Conservation (phyloP, 2,797 vertebrate species). For the Neoniphon sammara region DNA sequence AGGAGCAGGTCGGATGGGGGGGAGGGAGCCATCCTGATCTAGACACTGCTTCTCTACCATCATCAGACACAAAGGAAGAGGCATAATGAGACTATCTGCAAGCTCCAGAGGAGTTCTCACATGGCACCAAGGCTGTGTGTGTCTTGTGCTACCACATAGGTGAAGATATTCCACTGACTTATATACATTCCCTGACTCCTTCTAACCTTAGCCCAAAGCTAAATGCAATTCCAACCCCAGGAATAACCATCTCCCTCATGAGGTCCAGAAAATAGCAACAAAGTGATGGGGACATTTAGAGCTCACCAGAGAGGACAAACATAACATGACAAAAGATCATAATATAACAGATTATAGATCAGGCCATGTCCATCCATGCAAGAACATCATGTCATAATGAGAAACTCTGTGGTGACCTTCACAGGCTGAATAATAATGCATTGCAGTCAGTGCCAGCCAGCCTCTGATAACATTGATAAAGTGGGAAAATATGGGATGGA, state of each 20-base stretch:
- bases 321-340: background rate
- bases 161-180: background rate
- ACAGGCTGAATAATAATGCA: background rate
- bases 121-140: background rate
- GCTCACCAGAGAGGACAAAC: background rate
- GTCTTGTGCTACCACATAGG: background rate
- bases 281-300: background rate
- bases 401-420: background rate
- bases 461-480: slow-evolving; percentile 15
- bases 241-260: background rate
- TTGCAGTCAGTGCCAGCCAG: background rate
- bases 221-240: background rate
- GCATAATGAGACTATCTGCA: slow-evolving; percentile 45
- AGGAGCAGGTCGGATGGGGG: slow-evolving; percentile 62
- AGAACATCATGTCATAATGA: background rate
- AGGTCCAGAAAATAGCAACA: background rate
- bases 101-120: slow-evolving; percentile 3
- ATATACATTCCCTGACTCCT: background rate
- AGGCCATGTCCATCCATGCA: background rate
- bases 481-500: background rate
- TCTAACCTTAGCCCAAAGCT: background rate
- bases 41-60: slow-evolving; percentile 44
- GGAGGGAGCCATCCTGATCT: slow-evolving; percentile 57
- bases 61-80: slow-evolving; percentile 67
- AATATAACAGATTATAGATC: background rate